These are phyloP conservation scores for Sebastes trivittatus DNA, from an alignment of 2,797 vertebrate genomes.

Conservation along the genomic window DNA sequence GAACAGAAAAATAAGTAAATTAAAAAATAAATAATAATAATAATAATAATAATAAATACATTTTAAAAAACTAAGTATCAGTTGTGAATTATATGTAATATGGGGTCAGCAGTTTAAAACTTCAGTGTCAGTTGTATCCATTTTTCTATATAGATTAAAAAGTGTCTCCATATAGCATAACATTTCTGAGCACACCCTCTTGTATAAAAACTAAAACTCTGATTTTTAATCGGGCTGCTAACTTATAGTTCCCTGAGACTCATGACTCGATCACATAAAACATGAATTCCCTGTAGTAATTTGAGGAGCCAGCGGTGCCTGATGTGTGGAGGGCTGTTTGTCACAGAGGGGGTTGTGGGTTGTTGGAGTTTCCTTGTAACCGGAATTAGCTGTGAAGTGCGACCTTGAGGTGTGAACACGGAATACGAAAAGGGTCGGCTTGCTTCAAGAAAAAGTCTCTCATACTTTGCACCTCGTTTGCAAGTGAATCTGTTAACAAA, in stretches of 20 bases:
- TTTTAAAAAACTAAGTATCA: no score
- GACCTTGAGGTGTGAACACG: constrained; percentile 83
- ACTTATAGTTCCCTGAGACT: not conserved
- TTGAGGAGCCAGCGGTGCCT: constrained; percentile 35
- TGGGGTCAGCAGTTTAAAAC: no score
- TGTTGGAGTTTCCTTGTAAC: constrained; percentile 80
- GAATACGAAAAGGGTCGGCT: constrained; percentile 79
- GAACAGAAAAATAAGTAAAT: no score
- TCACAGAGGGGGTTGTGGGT: constrained; percentile 69
- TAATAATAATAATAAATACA: no score
- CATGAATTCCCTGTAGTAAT: not conserved
- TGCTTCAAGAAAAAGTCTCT: constrained; percentile 72
- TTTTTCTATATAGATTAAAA: no score
- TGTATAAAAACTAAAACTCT: not conserved
- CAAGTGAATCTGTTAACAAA: constrained; percentile 79
- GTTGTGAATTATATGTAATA: no score
- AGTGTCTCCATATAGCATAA: no score
- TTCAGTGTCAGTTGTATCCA: no score
- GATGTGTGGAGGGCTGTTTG: constrained; percentile 68
- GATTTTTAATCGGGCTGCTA: no score
- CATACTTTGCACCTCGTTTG: constrained; percentile 90
- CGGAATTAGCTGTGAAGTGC: constrained; percentile 89
- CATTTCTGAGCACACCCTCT: no score
- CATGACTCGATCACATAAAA: not conserved
- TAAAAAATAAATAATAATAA: no score